A percentile compares a stretch with the other conserved stretches of the same genome.
These are phyloP conservation scores for Philereme transversata DNA, from an alignment of 2,888 invertebrate genomes.

Conservation along the genomic window DNA sequence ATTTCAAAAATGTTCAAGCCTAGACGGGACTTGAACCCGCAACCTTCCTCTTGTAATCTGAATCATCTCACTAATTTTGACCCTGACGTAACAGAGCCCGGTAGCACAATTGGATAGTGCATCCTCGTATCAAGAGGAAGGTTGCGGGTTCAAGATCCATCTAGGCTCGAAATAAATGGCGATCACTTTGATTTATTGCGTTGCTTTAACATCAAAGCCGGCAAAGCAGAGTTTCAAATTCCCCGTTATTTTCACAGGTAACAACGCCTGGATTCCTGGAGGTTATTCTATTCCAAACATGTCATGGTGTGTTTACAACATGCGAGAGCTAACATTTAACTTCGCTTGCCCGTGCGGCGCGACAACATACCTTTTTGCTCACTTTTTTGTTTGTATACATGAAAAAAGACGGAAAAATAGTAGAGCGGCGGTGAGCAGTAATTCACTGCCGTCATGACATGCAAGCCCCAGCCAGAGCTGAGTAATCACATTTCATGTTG, in stretches of 20 bases:
- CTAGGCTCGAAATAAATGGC: neutral
- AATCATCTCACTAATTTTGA: no score
- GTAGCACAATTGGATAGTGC: no score
- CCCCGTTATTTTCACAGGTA: slow-evolving; percentile 16
- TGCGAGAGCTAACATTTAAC: slow-evolving; percentile 66
- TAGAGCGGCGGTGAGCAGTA: slow-evolving; percentile 50
- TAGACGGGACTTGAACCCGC: no score
- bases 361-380: slow-evolving; percentile 66
- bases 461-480: slow-evolving; percentile 65
- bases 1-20: no score
- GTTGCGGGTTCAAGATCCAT: no score
- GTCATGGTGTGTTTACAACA: slow-evolving; percentile 63
- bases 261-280: slow-evolving; percentile 32
- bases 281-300: slow-evolving; percentile 55
- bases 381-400: slow-evolving; percentile 64
- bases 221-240: slow-evolving; percentile 12
- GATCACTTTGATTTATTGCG: slow-evolving; percentile 1
- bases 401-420: slow-evolving; percentile 50
- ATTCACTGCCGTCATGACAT: slow-evolving; percentile 73
- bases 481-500: slow-evolving; percentile 78
- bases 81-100: no score
- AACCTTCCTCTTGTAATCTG: no score
- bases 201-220: slow-evolving; percentile 9
- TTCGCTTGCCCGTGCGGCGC: slow-evolving; percentile 53
- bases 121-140: no score